phyloP scores from a whole-genome alignment of 2,113 vertebrate species.

The Sinocyclocheilus maitianheensis region DNA sequence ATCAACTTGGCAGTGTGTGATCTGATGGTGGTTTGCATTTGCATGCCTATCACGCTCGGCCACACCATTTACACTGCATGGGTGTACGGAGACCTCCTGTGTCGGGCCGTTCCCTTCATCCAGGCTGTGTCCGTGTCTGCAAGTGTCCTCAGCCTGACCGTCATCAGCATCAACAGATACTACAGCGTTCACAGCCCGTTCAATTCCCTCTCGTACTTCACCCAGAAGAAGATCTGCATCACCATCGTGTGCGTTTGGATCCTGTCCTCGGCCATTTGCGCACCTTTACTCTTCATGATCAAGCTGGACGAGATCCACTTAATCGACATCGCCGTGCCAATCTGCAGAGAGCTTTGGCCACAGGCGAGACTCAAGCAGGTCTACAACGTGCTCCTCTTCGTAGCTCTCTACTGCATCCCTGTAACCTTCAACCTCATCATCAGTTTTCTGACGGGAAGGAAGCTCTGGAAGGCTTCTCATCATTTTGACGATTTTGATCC shows the following conservation, averaged over 20 bases:
- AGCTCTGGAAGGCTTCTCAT: constrained; percentile 79
- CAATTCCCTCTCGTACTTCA: constrained; percentile 85
- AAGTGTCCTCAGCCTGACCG: constrained; percentile 86
- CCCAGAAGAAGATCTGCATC: constrained; percentile 79
- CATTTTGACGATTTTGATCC: constrained; percentile 76
- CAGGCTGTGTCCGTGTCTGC: constrained; percentile 88
- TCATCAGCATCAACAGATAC: constrained; percentile 89
- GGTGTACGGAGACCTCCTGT: constrained; percentile 90
- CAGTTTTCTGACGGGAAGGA: constrained; percentile 83
- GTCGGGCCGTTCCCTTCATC: constrained; percentile 86
- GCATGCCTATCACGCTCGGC: constrained; percentile 89
- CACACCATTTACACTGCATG: constrained; percentile 88
- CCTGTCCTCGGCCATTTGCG: constrained; percentile 84
- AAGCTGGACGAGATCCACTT: constrained; percentile 80
- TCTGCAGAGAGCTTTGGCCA: constrained; percentile 90
- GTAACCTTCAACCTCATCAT: constrained; percentile 90
- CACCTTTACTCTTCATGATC: constrained; percentile 88
- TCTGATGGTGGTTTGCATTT: constrained; percentile 89
- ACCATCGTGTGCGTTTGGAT: constrained; percentile 85
- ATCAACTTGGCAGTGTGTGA: constrained; percentile 89
- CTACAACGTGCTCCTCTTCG: constrained; percentile 90
- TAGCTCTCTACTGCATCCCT: constrained; percentile 87
- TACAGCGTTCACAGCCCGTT: constrained; percentile 87
- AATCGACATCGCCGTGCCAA: constrained; percentile 78
- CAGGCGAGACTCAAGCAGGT: constrained; percentile 85